Conservation (phyloP, 2,113 vertebrate species). For the Corythaeola cristata region DNA sequence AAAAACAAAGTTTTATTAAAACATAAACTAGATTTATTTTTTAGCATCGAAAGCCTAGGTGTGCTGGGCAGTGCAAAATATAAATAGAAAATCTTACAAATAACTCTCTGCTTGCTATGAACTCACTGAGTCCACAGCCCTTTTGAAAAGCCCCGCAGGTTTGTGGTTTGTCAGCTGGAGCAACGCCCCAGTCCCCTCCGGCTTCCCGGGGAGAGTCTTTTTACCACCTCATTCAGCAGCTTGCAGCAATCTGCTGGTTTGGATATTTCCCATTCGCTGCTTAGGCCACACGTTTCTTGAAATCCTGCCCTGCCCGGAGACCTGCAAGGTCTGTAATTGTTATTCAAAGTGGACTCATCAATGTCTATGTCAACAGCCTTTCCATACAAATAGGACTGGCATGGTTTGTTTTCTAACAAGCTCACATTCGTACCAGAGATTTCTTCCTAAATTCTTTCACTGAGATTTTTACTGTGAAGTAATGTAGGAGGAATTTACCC, state of each 20-base stretch:
- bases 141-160: neutral
- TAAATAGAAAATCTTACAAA: neutral
- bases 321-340: neutral
- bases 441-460: neutral
- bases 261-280: neutral
- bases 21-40: neutral
- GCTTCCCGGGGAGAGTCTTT: neutral
- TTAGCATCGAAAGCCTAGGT: neutral
- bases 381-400: neutral
- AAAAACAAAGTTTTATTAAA: neutral
- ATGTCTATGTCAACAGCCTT: neutral
- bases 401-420: neutral
- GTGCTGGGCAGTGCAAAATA: neutral
- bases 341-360: neutral
- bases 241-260: neutral
- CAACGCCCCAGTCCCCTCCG: neutral
- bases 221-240: neutral
- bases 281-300: neutral
- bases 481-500: neutral
- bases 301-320: neutral
- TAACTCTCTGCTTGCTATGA: neutral
- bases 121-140: neutral
- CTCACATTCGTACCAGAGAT: accelerated
- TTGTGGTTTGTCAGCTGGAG: neutral
- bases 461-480: neutral